Percentiles rank a stretch among this genome's conserved stretches.
Conservation (phyloP, 2,888 invertebrate genomes). For the Catonia carolina region DNA sequence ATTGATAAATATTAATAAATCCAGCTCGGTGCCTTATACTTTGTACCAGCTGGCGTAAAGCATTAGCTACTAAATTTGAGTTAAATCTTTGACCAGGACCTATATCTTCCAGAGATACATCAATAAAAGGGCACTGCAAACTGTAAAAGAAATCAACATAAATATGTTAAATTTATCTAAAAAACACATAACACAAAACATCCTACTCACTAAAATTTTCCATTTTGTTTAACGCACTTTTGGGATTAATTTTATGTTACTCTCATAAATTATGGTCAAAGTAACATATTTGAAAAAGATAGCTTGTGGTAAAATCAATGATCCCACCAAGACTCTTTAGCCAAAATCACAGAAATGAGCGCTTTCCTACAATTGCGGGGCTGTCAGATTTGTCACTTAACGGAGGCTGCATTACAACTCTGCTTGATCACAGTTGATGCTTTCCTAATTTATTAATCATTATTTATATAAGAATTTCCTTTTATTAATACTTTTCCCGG, state of each 20-base stretch:
- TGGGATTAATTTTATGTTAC: not conserved
- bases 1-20: constrained; percentile 62
- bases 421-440: no score
- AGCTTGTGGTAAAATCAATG: no score
- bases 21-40: constrained; percentile 73
- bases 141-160: constrained; percentile 48
- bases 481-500: no score
- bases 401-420: no score
- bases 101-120: constrained; percentile 55
- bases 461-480: no score
- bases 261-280: no score
- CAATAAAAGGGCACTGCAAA: constrained; percentile 79
- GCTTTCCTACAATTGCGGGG: no score
- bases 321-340: no score
- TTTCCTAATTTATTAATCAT: no score
- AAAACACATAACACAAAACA: not conserved
- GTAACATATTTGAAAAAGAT: no score
- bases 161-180: not conserved
- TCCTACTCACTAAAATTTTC: not conserved
- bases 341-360: no score
- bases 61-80: constrained; percentile 62
- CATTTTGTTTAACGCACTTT: not conserved
- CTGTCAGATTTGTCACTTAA: no score
- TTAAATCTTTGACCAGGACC: constrained; percentile 45
- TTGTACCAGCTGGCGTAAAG: constrained; percentile 65